Percentiles rank a stretch among this genome's conserved stretches.
These are phyloP conservation scores for Macropis europaea DNA, from an alignment of 2,888 invertebrate species.

Conservation along the genomic window DNA sequence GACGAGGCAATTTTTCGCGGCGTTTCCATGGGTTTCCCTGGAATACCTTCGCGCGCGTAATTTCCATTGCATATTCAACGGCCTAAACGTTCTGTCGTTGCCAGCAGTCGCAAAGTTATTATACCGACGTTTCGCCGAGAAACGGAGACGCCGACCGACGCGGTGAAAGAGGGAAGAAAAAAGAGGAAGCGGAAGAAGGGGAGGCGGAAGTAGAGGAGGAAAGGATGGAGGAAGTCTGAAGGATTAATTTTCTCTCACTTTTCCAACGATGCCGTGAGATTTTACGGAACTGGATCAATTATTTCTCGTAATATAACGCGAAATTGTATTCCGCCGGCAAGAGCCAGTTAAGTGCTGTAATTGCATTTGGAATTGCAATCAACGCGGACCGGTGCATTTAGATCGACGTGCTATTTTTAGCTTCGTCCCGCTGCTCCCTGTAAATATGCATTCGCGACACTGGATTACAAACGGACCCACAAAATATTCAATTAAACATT, in stretches of 20 bases:
- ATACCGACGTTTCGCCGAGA: constrained; percentile 57
- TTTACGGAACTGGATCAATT: constrained; percentile 49
- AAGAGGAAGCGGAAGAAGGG: not conserved
- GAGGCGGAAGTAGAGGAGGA: not conserved
- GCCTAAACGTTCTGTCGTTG: constrained; percentile 66
- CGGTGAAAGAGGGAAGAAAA: constrained; percentile 2
- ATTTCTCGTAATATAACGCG: constrained; percentile 35
- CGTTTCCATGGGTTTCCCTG: constrained; percentile 17
- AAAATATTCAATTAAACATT: too few species aligned
- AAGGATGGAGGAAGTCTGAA: constrained; percentile 20
- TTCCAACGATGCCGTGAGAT: constrained; percentile 30
- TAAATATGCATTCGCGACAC: not conserved
- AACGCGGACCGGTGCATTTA: constrained; percentile 18
- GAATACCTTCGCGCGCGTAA: constrained; percentile 44
- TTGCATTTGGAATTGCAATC: constrained; percentile 41
- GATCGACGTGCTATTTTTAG: constrained; percentile 10
- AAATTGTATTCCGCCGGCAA: constrained; percentile 34
- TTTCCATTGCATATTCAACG: constrained; percentile 72
- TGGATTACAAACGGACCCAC: not conserved
- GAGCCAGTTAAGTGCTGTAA: constrained; percentile 38
- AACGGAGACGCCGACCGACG: constrained; percentile 36
- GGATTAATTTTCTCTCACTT: constrained; percentile 62
- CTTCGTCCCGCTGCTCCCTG: not conserved
- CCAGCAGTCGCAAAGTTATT: constrained; percentile 71
- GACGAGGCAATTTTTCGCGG: constrained; percentile 3